phyloP scores from a whole-genome alignment of 2,888 invertebrate genomes.

The Arrhopalites spinosus region DNA sequence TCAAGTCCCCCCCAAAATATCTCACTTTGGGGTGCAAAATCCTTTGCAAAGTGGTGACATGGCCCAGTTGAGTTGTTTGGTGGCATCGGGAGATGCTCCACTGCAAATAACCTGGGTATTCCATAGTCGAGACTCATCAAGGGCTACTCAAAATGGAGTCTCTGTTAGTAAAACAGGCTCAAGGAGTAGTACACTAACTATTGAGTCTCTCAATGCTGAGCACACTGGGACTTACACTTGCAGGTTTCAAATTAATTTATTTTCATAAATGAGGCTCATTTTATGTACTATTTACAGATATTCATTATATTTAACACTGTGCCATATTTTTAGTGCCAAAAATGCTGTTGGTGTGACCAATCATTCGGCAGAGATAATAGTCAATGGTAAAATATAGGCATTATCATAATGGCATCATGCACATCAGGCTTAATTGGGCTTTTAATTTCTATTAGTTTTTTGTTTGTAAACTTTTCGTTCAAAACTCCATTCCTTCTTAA shows the following conservation, averaged over 20 bases:
- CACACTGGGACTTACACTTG: constrained; percentile 60
- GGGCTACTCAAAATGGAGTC: constrained; percentile 36
- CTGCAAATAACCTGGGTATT: constrained; percentile 74
- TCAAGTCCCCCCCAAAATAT: constrained; percentile 64
- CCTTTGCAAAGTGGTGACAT: constrained; percentile 78
- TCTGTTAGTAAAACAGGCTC: constrained; percentile 63
- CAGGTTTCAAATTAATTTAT: too few species aligned
- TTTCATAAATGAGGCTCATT: too few species aligned
- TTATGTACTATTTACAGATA: too few species aligned
- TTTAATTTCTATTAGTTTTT: too few species aligned
- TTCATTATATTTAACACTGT: too few species aligned
- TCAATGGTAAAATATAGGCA: constrained; percentile 69
- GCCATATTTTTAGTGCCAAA: constrained; percentile 58
- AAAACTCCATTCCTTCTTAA: too few species aligned
- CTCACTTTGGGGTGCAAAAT: constrained; percentile 71
- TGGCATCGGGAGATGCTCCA: constrained; percentile 71
- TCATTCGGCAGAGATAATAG: constrained; percentile 71
- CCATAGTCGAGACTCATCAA: constrained; percentile 62
- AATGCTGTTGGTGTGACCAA: constrained; percentile 69
- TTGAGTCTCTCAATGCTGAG: constrained; percentile 59
- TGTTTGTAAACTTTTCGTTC: too few species aligned
- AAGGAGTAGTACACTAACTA: constrained; percentile 67
- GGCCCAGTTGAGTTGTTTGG: constrained; percentile 74
- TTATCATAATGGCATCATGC: too few species aligned
- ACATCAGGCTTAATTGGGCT: too few species aligned